Percentiles rank a stretch among this genome's conserved stretches.
Conservation (phyloP, 2,888 invertebrate genomes). For the Petrolisthes cinctipes region DNA sequence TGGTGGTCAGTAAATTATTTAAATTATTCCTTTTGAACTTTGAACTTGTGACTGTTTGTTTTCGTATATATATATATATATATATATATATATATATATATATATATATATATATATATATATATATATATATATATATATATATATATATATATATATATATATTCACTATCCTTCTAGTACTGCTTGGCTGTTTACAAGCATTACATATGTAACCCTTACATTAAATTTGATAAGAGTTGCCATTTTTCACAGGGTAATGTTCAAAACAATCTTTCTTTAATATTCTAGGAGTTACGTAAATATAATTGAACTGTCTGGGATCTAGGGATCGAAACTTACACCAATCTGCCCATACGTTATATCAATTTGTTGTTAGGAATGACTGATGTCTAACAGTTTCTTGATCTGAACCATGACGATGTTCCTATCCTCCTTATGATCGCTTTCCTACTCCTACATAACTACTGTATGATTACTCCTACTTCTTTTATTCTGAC, state of each 20-base stretch:
- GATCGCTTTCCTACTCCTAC: background rate
- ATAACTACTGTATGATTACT: background rate
- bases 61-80: too few relatives aligned
- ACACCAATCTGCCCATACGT: background rate
- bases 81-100: too few relatives aligned
- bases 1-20: too few relatives aligned
- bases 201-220: background rate
- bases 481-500: background rate
- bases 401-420: background rate
- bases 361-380: background rate
- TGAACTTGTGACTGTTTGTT: too few relatives aligned
- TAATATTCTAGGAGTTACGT: background rate
- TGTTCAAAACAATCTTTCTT: background rate
- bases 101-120: too few relatives aligned
- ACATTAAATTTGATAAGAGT: background rate
- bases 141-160: too few relatives aligned
- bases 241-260: background rate
- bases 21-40: too few relatives aligned
- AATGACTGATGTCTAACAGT: background rate
- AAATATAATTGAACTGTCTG: background rate
- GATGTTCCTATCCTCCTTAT: background rate
- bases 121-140: too few relatives aligned
- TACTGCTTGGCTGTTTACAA: background rate
- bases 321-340: background rate
- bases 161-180: background rate